phyloP scores from a whole-genome alignment of 2,888 invertebrate species.

The Erebia aethiops region DNA sequence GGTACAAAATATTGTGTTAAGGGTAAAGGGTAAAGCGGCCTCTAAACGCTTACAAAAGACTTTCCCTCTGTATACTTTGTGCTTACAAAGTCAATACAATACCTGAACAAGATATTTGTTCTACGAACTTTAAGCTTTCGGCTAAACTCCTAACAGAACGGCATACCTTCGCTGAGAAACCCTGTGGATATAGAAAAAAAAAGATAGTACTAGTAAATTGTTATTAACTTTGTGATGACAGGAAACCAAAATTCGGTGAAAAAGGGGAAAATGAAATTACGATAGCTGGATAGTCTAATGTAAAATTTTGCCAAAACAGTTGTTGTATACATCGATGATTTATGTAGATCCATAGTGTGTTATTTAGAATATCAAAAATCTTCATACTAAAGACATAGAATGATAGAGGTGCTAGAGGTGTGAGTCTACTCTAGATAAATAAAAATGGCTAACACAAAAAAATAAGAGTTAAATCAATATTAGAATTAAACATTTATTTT shows the following conservation, averaged over 20 bases:
- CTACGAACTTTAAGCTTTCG: neutral
- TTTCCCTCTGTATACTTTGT: neutral
- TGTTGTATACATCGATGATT: too few relatives aligned
- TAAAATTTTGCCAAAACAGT: neutral
- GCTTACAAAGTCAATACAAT: slow-evolving; percentile 2
- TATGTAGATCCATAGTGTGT: too few relatives aligned
- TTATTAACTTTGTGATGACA: too few relatives aligned
- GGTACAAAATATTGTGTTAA: neutral
- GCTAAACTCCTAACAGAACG: neutral
- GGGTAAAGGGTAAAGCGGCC: slow-evolving; percentile 1
- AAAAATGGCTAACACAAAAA: too few relatives aligned
- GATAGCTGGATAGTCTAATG: too few relatives aligned
- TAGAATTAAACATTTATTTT: too few relatives aligned
- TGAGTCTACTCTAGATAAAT: too few relatives aligned
- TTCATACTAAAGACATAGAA: too few relatives aligned
- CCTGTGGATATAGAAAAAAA: neutral
- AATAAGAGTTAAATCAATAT: too few relatives aligned
- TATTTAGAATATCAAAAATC: too few relatives aligned
- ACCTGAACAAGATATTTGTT: slow-evolving; percentile 15
- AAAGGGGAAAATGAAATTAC: neutral
- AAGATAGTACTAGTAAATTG: too few relatives aligned
- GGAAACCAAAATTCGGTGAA: neutral
- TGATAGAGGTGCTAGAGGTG: too few relatives aligned
- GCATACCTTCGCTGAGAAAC: neutral
- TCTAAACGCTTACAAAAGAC: neutral